Evolutionary conservation across 1,140 invertebrate genomes (phyloP), one percentile per base, ranked within the genome.

Genomic region (Vanessa tameamea): DNA sequence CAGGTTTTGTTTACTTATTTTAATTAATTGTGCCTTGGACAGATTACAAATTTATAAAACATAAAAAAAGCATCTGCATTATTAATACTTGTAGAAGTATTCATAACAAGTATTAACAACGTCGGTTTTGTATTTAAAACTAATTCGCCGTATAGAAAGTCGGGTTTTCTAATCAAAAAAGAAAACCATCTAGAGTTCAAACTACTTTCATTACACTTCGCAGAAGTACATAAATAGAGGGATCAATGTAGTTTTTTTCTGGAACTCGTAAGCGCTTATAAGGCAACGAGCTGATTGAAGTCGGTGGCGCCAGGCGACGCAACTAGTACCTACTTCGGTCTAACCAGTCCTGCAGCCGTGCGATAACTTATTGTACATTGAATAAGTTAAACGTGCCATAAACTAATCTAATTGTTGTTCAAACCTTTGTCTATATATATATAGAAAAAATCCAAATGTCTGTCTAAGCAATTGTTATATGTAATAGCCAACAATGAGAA

Each of bases 201-300:
- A 61, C 37, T 59, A 57, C 66, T 68, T 47, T 68, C 53, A 68
- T 68, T 20, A 11, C 66, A 68, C 37, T 68, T 47, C 66, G 14
- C 66, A 68, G 66, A 68, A 68, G 31, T 31, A 68, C 37, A 68
- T 47, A 68, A 68, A 68, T 67, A 68, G 51, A 57, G 14, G 26
- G 20, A 9, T 51, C n/a, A 48, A 50, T 50, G 11, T 20, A 11
- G n/a, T 47, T 57, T 69, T 68, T 69, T 59, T 47, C 31, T 43
- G 20, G 47, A 47, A 37, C 53, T 20, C 31, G 31, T 67, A 15
- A 55, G 16, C n/a, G 14, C 66, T 15, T 69, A 69, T 47, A 57
- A 59, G 66, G 66, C 31, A 16, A 55, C 43, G 23, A 20, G 20
- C 57, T 14, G 9, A 6, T 4, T n/a, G 16, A 48, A 47, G 15